Evolutionary conservation across 2,113 vertebrate genomes (phyloP).

Genomic region (Spheniscus mendiculus): DNA sequence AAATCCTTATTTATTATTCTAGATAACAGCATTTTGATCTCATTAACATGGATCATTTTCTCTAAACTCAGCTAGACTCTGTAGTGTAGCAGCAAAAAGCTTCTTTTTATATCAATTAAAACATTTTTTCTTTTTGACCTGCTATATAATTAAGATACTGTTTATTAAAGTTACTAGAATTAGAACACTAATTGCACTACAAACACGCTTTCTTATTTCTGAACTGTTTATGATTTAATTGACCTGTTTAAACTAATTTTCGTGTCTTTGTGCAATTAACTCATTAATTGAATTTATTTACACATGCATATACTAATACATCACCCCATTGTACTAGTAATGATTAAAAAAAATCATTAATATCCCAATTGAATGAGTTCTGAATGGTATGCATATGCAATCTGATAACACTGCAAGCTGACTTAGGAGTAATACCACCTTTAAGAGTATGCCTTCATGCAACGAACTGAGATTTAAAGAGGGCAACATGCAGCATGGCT

Average conservation of each 20-base stretch:
- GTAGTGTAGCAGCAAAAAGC: slow-evolving; percentile 7
- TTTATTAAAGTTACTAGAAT: slow-evolving; percentile 72
- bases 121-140: slow-evolving; percentile 60
- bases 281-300: slow-evolving; percentile 74
- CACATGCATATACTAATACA: slow-evolving; percentile 43
- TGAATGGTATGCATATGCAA: neutral
- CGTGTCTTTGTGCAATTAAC: slow-evolving; percentile 67
- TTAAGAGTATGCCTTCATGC: neutral
- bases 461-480: neutral
- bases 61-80: slow-evolving; percentile 52
- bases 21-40: slow-evolving; percentile 68
- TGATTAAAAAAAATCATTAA: neutral
- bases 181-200: slow-evolving; percentile 74
- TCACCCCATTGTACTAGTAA: neutral
- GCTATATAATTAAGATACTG: slow-evolving; percentile 66
- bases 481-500: neutral
- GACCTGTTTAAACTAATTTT: slow-evolving; percentile 75
- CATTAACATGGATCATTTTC: slow-evolving; percentile 65
- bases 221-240: slow-evolving; percentile 75
- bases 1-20: slow-evolving; percentile 61
- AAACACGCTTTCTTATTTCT: slow-evolving; percentile 71
- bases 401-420: neutral
- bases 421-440: neutral
- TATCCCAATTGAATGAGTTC: neutral
- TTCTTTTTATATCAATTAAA: slow-evolving; percentile 63